Base-by-base conservation (phyloP, 2,113 vertebrate species). In the Scytalopus superciliaris region DNA sequence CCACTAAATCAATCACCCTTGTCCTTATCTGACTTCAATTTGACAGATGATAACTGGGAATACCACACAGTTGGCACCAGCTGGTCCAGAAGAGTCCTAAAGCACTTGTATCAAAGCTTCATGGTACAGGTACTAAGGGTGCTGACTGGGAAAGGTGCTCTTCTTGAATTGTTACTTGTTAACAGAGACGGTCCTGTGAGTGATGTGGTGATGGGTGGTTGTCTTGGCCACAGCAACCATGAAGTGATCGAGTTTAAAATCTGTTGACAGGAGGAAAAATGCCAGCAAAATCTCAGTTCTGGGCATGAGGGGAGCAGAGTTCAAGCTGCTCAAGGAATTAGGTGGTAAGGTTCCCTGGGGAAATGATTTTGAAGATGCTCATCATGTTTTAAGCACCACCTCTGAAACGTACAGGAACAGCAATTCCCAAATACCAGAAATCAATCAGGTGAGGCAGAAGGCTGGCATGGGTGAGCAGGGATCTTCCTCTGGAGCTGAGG, bases 161-260 rank as follows among this genome's bases (percentile, higher is more conserved):
- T 28, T 33, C 37, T 11, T 33, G 22, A 74, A 24, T 44, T 67
- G 60, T 45, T 74, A 28, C 39, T 64, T 21, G 33, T 35, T 66
- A 67, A 24, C 33, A 52, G 52, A 59, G 37, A 59, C 23, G 28
- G 19, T 60, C 23, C 44, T 3, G 0, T 45, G 44, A 82, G 28
- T 24, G 68, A 52, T 24, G 28, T 53, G 37, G 19, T 0, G 0
- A 17, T 21, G 39, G 15, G 37, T 55, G 33, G 53, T 33, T 3
- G 0, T n/a, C 52, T 67, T 52, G 68, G 68, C 50, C 44, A 44
- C 37, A 73, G 37, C 19, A 19, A 44, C 33, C 68, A 74, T 50
- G 37, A 59, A 52, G 19, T 33, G 66, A 74, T 59, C 13, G 37
- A 52, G 28, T 75, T 75, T 67, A 60, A 74, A 59, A 60, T 75